Conservation (phyloP, 2,113 vertebrate species). For the Sorex fumeus region DNA sequence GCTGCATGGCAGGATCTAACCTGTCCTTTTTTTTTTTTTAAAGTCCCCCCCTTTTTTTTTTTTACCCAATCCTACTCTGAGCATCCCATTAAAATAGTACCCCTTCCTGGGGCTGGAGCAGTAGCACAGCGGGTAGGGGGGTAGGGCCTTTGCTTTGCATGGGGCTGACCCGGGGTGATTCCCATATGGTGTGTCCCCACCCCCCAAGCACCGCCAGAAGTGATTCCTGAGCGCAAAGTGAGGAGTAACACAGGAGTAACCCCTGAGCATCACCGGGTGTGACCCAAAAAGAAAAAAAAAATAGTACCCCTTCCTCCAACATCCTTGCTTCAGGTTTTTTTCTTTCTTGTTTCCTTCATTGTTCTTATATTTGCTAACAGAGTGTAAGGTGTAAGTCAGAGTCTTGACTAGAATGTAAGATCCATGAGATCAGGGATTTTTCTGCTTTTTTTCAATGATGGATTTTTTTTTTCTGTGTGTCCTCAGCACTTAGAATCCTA, state of each 20-base stretch:
- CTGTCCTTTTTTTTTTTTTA: slow-evolving; percentile 12
- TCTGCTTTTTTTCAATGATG: background rate
- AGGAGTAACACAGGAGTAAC: no score
- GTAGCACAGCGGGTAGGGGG: no score
- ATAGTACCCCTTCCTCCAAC: background rate
- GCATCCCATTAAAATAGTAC: background rate
- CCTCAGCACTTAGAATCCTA: background rate
- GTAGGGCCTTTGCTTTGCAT: no score
- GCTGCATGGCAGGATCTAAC: background rate
- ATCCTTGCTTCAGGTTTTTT: background rate
- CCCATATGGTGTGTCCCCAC: no score
- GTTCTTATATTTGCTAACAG: background rate
- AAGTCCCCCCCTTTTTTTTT: slow-evolving; percentile 25
- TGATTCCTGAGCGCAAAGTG: no score
- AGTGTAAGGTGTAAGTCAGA: no score
- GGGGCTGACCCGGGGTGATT: no score
- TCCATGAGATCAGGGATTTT: background rate
- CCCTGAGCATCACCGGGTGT: no score
- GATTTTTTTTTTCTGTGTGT: background rate
- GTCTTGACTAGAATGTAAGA: background rate
- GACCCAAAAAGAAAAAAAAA: no score
- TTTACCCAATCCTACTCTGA: background rate
- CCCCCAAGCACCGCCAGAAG: no score
- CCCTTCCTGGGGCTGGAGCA: no score
- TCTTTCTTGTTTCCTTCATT: background rate